Evolutionary conservation across 2,113 vertebrate genomes (phyloP), one percentile per base, ranked within the genome.

Genomic region (Rostratula benghalensis): DNA sequence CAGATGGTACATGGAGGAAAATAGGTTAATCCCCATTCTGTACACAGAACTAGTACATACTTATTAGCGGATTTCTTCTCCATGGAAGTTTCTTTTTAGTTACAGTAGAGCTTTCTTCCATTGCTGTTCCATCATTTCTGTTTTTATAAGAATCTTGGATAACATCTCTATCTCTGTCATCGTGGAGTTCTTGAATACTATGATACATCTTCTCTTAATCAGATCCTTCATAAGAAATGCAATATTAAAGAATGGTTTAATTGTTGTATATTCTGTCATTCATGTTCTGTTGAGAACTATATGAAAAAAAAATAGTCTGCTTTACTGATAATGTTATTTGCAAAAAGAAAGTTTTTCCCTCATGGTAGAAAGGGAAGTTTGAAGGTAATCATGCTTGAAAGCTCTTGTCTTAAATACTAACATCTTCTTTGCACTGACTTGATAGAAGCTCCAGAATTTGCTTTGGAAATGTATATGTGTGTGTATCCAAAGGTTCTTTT

Each of bases 1-100:
- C 96, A 96, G 95, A 97, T 96, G 96, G 89, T 45, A 69, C 74
- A 56, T 31, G 28, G 57, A 56, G 15, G 48, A 95, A 96, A 96
- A 95, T 82, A 94, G 96, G 93, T 94, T 96, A 97, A 97, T 96
- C 87, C 89, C 93, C 89, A 61, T 97, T 95, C 94, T 94, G 81
- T 94, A 20, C 82, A 89, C 11, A 0, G 74, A 94, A 41, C 93
- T 94, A 73, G 81, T 79, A 87, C 77, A 22, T 64, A 56, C 80
- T 94, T 90, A 94, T 82, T 95, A 91, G 91, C 89, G 91, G 95
- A 85, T 95, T 95, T 79, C 60, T 94, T 76, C 60, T 89, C 81
- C 1, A 1, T 89, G 61, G 61, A 93, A 87, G 76, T 95, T 91
- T 83, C 76, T 84, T 77, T 89, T 83, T 91, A 39, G 56, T 95